Conservation (phyloP, 1,140 invertebrate species). For the Nephila pilipes region DNA sequence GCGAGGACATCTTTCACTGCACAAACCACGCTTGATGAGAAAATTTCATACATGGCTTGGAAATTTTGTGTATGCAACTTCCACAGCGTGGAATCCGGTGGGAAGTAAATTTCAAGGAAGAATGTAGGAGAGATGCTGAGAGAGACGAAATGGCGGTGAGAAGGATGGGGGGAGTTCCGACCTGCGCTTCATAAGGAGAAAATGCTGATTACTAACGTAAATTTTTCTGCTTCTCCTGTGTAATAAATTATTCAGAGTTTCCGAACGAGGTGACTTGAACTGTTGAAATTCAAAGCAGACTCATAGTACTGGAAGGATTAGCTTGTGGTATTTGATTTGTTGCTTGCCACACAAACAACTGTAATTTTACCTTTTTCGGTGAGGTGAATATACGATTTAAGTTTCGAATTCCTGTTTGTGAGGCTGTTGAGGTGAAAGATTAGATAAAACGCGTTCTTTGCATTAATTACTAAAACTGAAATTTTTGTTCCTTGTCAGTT, state of each 20-base stretch:
- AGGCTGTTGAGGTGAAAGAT: neutral
- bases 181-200: slow-evolving; percentile 12
- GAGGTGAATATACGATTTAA: neutral
- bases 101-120: neutral
- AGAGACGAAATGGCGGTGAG: neutral
- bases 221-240: slow-evolving; percentile 8
- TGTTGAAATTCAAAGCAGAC: slow-evolving; percentile 3
- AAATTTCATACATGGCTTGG: slow-evolving; percentile 6
- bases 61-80: slow-evolving; percentile 14
- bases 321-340: neutral
- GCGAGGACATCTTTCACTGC: neutral
- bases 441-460: too few species aligned
- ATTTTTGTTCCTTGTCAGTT: too few species aligned
- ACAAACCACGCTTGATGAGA: neutral
- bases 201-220: slow-evolving; percentile 11
- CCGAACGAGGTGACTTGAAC: neutral
- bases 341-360: neutral
- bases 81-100: neutral
- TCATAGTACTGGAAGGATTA: neutral
- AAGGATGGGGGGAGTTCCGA: neutral
- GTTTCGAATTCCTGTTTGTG: neutral
- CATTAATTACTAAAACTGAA: too few species aligned
- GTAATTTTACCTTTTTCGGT: neutral
- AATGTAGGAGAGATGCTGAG: neutral
- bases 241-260: slow-evolving; percentile 14